Evolutionary conservation across 2,888 invertebrate species (phyloP).

Genomic region (Rhagonycha fulva): DNA sequence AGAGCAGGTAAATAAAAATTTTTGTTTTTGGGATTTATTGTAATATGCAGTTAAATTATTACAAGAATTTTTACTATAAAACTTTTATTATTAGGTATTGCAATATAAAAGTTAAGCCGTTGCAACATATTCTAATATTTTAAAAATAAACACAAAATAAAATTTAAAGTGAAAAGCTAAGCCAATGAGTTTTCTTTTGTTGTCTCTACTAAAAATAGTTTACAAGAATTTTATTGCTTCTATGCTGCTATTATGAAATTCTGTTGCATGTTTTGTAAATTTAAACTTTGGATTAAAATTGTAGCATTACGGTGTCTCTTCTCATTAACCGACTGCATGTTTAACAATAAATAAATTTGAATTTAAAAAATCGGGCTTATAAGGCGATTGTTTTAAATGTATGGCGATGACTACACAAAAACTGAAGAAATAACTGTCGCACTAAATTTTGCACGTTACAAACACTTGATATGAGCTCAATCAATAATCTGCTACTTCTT

Average conservation of each 20-base stretch:
- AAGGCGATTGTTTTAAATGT: background rate
- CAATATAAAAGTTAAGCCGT: background rate
- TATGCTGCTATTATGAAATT: background rate
- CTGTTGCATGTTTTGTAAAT: background rate
- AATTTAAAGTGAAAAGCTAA: background rate
- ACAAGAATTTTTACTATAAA: background rate
- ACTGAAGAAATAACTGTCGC: background rate
- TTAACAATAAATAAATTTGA: background rate
- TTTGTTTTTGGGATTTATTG: background rate
- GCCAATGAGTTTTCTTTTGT: background rate
- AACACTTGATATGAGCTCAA: background rate
- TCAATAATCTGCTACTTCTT: background rate
- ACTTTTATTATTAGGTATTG: no score
- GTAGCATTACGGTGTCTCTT: background rate
- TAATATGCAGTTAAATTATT: background rate
- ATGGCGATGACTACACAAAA: background rate
- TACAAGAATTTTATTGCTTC: background rate
- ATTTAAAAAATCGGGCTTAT: background rate
- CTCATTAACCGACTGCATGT: background rate
- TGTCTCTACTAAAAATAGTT: background rate
- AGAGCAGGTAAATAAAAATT: constrained; percentile 57
- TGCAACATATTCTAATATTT: background rate
- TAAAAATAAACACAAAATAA: background rate
- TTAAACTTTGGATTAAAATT: background rate
- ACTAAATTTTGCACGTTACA: background rate